Evolutionary conservation across 2,113 vertebrate genomes (phyloP).

Genomic region (Pelecanoides urinatrix): DNA sequence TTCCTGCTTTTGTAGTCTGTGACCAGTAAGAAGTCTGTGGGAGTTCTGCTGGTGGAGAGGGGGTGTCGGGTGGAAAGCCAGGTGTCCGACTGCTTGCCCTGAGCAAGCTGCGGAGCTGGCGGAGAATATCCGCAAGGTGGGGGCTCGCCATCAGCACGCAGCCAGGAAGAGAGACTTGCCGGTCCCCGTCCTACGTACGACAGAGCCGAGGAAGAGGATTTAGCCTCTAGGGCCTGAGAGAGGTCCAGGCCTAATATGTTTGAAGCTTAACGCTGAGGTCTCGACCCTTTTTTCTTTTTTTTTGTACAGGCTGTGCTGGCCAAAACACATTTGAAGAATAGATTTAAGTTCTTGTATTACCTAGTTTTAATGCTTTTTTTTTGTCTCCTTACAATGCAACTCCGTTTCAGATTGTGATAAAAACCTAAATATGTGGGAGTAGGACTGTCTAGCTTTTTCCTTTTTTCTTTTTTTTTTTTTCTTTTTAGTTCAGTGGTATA

Average conservation of each 20-base stretch:
- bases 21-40: accelerated
- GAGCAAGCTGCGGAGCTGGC: not conserved
- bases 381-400: not conserved
- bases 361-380: not conserved
- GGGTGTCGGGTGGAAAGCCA: not conserved
- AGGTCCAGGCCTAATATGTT: not conserved
- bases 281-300: too few relatives aligned
- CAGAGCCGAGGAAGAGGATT: not conserved
- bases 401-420: not conserved
- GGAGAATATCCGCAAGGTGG: not conserved
- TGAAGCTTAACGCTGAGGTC: not conserved
- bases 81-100: accelerated
- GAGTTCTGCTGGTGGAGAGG: not conserved
- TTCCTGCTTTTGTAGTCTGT: not conserved
- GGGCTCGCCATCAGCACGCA: not conserved
- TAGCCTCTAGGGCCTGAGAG: not conserved
- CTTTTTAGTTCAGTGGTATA: not conserved
- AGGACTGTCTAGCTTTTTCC: not conserved
- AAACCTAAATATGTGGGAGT: not conserved
- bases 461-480: too few relatives aligned
- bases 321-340: not conserved
- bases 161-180: not conserved
- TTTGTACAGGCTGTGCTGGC: not conserved
- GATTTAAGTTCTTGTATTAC: not conserved
- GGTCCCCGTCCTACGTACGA: accelerated